Evolutionary conservation across 2,888 invertebrate genomes (phyloP).

Genomic region (Endomychus coccineus): DNA sequence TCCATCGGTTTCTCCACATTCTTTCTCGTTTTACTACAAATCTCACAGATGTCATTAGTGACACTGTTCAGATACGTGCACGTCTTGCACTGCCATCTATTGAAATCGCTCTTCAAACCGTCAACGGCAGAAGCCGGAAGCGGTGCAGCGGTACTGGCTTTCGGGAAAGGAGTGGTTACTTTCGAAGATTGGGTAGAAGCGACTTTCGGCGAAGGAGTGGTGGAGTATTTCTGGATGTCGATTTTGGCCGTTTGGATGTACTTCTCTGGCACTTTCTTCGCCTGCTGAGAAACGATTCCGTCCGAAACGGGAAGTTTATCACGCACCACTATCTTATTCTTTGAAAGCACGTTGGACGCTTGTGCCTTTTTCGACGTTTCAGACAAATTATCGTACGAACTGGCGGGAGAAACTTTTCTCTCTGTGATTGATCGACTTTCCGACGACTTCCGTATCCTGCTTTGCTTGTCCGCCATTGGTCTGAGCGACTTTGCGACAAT

Average conservation of each 20-base stretch:
- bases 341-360: constrained; percentile 7
- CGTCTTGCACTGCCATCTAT: constrained; percentile 60
- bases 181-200: constrained; percentile 17
- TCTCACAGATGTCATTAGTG: constrained; percentile 57
- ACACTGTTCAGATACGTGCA: constrained; percentile 63
- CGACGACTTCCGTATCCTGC: constrained; percentile 39
- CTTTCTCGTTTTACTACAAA: constrained; percentile 57
- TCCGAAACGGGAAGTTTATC: constrained; percentile 8
- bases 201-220: constrained; percentile 2
- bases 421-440: constrained; percentile 35
- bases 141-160: constrained; percentile 38
- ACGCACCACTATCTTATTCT: constrained; percentile 12
- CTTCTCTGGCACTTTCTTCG: constrained; percentile 9
- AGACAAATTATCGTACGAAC: constrained; percentile 41
- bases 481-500: constrained; percentile 48
- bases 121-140: constrained; percentile 32
- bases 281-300: constrained; percentile 15
- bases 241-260: constrained; percentile 5
- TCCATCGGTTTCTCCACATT: constrained; percentile 50
- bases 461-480: constrained; percentile 40
- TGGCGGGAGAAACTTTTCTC: constrained; percentile 27
- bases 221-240: constrained; percentile 3
- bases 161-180: constrained; percentile 44
- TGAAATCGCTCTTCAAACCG: constrained; percentile 11
- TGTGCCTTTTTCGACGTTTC: constrained; percentile 11